Conservation (phyloP, 2,888 invertebrate species). For the Metacarcinus magister region DNA sequence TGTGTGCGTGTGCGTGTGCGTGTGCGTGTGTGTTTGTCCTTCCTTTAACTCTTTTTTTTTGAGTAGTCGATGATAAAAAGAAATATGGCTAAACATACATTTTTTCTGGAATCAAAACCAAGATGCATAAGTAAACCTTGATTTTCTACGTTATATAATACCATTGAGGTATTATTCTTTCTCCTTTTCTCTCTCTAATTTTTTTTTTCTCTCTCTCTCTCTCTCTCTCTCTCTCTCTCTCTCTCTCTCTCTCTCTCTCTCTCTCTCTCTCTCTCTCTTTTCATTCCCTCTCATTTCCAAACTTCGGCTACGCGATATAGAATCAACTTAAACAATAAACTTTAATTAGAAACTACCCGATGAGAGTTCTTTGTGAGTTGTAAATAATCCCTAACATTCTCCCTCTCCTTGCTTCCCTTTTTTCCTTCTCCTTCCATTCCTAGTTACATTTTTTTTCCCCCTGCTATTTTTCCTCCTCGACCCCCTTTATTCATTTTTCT, state of each 20-base stretch:
- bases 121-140: too few relatives aligned
- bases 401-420: background rate
- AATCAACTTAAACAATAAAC: conserved; percentile 62
- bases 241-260: background rate
- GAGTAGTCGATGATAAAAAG: too few relatives aligned
- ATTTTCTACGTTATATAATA: too few relatives aligned
- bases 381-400: conserved; percentile 41
- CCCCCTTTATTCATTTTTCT: background rate
- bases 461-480: background rate
- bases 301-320: background rate
- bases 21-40: background rate
- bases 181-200: too few relatives aligned
- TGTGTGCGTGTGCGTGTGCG: background rate
- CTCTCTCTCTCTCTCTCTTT: background rate
- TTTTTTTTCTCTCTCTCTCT: background rate
- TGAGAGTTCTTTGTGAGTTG: conserved; percentile 40
- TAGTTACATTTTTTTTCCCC: background rate
- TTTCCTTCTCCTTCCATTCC: background rate
- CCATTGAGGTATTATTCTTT: too few relatives aligned
- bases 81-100: too few relatives aligned
- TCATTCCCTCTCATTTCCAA: conserved; percentile 33
- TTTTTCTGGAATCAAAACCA: too few relatives aligned
- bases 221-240: conserved; percentile 53
- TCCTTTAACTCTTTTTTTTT: background rate
- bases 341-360: conserved; percentile 38